Evolutionary conservation across 2,888 invertebrate species (phyloP), one percentile per base, ranked within the genome.

Genomic region (Dyspetes luteomarginatus): DNA sequence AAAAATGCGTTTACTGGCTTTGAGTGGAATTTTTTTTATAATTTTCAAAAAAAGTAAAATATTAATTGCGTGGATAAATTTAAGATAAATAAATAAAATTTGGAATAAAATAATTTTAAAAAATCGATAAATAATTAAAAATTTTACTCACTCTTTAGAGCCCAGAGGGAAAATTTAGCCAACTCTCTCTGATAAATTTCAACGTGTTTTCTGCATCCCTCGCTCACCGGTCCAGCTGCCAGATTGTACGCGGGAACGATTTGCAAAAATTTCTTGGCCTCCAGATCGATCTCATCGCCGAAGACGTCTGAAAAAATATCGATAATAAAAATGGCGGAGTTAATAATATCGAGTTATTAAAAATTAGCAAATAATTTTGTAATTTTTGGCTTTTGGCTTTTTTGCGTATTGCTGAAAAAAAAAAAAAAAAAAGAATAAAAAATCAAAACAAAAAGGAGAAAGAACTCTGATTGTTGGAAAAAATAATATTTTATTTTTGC

Each of bases 81-180:
- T 1, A 50, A 19, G 4, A 17, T 17, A 36, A 30, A 22, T 19
- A 4, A 12, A 50, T 30, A 12, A 17, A 36, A 17, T 15, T 52
- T 22, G 19, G 4, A 50, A 62, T 30, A 4, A 52, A 41, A 45
- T 26, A 48, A 48, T 30, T 36, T 62, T 73, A 43, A 24, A n/a
- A 7, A n/a, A 26, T n/a, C 7, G 41, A 45, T 45, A 26, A 24
- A 52, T 28, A 28, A 55, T 55, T 26, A 9, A 52, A 24, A 24
- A 26, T 2, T 28, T n/a, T 64, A 86, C 89, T 88, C 74, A 92
- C 92, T 92, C 83, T 91, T 90, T 0, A 92, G 85, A 17, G 92
- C 92, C 92, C 92, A 92, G 0, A 92, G 83, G 4, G 88, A 90
- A 68, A 92, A 90, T 75, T 91, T 92, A 2, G 86, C 84, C 12